Base-by-base conservation (phyloP, 2,888 invertebrate species). In the Alloscopus bannaensis region DNA sequence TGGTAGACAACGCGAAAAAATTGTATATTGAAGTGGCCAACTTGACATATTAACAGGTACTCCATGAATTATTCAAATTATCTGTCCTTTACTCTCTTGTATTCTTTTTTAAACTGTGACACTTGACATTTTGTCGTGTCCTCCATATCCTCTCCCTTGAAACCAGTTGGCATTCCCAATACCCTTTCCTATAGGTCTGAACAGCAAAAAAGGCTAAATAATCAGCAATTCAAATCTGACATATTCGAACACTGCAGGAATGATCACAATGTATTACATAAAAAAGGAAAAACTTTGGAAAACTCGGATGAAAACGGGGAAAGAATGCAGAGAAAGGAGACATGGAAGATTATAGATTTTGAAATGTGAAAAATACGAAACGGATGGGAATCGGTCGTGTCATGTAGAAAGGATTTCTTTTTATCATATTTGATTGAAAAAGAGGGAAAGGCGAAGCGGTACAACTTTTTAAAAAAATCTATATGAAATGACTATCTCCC, bases 61-160 rank as follows among this genome's bases (percentile, higher is more conserved):
- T 72, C 24, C 71, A 72, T 62, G 62, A 72, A 72, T 72, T 72
- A 72, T 72, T 72, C 52, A 72, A 72, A 72, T 72, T 72, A 71
- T 31, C 2, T 8, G 22, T 36, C 8, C 62, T 13, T 18, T 42
- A 16, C 20, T 29, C 45, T 2, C 22, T 6, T 24, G 57, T 36
- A 28, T 36, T 4, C 26, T 40, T 29, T 55, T 55, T n/a, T 31
- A 55, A 36, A 29, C 22, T n/a, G 20, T 71, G 71, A 72, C 68
- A 68, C 20, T 65, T 65, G 65, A 47, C 70, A 59, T 59, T 70
- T 28, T 26, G 6, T n/a, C 36, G 8, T 65, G 6, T 65, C n/a
- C n/a, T 29, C 62, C 13, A 64, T 45, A 45, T 45, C 45, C 64
- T 18, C 45, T 45, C 8, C 45, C n/a, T n/a, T n/a, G n/a, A n/a